Base-by-base conservation (phyloP, 1,140 invertebrate species). In the Mamestra configurata region DNA sequence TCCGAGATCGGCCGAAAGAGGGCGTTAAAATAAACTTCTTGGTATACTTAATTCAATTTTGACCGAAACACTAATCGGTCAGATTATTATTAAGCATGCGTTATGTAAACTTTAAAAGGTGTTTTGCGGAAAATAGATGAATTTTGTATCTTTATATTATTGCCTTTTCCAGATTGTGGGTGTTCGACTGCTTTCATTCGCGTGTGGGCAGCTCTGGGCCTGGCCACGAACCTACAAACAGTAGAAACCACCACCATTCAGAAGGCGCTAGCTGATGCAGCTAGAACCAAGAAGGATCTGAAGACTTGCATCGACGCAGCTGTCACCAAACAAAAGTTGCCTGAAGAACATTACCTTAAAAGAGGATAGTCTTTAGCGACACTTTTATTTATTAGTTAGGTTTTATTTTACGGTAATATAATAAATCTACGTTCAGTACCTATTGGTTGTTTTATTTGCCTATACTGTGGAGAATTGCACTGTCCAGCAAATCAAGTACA, bases 171-270 rank as follows among this genome's bases (percentile, higher is more conserved):
- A 95, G 95, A 93, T 11, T 89, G 85, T 0, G 97, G 97, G 0
- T 96, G 95, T 55, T 95, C 95, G 0, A 96, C 97, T 0, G 95
- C 96, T 0, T 96, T 97, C 72, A 96, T 98, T 15, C 95, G 96
- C 15, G 95, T 97, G 0, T 97, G 96, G 84, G 96, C 96, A 0
- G 96, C 97, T 0, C 84, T 98, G 3, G 96, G 97, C 0, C 89
- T 96, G 66, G 96, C 97, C 1, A 94, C 92, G 0, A 90, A 96
- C 1, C 85, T 98, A n/a, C 96, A 95, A 61, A 97, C 97, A 0
- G 89, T 97, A 0, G 96, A 97, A 11, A 95, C 95, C 0, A 86
- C 95, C 0, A 95, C 96, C 0, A 94, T 98, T 0, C 96, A 97
- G 64, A 89, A 96, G 4, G 96, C 97, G 0, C 83, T 98, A 10